A percentile compares a stretch with the other conserved stretches of the same genome.
Evolutionary conservation across 1,140 invertebrate species (phyloP).

Genomic region (Caenorhabditis briggsae): DNA sequence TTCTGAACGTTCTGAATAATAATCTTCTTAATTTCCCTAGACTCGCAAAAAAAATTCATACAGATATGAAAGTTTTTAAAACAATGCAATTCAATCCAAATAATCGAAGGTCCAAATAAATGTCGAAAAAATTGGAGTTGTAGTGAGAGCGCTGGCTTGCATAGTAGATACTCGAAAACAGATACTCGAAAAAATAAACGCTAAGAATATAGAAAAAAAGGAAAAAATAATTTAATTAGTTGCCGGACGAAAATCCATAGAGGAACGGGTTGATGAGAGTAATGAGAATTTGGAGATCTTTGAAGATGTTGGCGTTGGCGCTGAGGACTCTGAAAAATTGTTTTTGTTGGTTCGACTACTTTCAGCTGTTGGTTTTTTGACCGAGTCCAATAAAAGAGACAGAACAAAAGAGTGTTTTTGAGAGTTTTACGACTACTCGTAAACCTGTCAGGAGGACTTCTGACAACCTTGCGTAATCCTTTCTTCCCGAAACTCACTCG

Average conservation of each 20-base stretch:
- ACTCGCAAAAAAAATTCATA: too few species aligned
- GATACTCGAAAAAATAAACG: not conserved
- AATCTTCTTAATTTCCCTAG: too few species aligned
- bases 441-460: conserved; percentile 9
- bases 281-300: conserved; percentile 76
- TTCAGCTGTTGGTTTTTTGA: not conserved
- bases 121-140: too few species aligned
- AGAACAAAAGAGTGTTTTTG: not conserved
- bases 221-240: not conserved
- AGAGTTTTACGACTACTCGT: conserved; percentile 5
- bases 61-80: too few species aligned
- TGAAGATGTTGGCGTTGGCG: conserved; percentile 74
- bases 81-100: too few species aligned
- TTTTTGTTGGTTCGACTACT: not conserved
- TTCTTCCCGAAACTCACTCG: conserved; percentile 26
- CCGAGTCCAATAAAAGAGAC: not conserved
- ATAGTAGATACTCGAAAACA: too few species aligned
- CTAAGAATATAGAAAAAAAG: not conserved
- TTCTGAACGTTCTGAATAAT: too few species aligned
- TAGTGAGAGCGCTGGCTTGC: too few species aligned
- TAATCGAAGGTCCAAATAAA: too few species aligned
- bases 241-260: conserved; percentile 65
- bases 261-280: conserved; percentile 77
- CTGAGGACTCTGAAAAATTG: conserved; percentile 61
- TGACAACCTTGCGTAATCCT: not conserved